Conservation (phyloP, 1,140 invertebrate species). For the Drosophila nigromelanica region DNA sequence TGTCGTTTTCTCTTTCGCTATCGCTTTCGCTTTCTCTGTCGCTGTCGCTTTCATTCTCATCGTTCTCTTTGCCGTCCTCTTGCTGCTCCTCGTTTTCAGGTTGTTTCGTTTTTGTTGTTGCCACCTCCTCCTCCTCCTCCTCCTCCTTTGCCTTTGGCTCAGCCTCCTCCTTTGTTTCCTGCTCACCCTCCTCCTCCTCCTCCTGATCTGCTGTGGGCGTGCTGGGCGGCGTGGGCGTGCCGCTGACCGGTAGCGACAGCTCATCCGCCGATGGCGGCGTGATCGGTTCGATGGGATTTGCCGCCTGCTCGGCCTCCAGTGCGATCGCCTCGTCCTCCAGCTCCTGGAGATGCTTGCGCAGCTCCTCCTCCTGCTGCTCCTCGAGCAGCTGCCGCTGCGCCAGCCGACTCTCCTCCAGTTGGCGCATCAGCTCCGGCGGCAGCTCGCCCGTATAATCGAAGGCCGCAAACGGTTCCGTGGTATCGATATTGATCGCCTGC, state of each 20-base stretch:
- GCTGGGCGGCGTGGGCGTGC: conserved; percentile 16
- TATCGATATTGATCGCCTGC: conserved; percentile 40
- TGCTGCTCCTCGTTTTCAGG: conserved; percentile 5
- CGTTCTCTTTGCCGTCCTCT: conserved; percentile 1
- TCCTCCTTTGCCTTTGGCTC: conserved; percentile 11
- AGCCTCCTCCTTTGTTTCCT: conserved; percentile 1
- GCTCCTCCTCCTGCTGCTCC: conserved; percentile 33
- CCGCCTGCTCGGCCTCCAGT: conserved; percentile 11
- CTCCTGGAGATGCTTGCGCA: conserved; percentile 32
- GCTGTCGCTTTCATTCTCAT: background rate
- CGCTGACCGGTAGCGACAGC: conserved; percentile 16
- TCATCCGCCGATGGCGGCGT: conserved; percentile 32
- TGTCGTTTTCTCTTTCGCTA: background rate
- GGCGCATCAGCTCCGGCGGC: conserved; percentile 63
- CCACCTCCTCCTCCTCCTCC: no score
- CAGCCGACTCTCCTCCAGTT: conserved; percentile 51
- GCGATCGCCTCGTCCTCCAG: conserved; percentile 30
- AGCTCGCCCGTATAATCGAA: conserved; percentile 64
- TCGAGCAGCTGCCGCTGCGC: conserved; percentile 25
- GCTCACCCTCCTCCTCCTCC: background rate
- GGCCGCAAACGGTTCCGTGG: conserved; percentile 34
- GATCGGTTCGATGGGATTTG: background rate
- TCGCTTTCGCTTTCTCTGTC: no score
- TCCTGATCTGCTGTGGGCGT: background rate
- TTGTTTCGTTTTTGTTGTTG: background rate